phyloP scores from a whole-genome alignment of 2,113 vertebrate genomes.

The Tetrao urogallus region DNA sequence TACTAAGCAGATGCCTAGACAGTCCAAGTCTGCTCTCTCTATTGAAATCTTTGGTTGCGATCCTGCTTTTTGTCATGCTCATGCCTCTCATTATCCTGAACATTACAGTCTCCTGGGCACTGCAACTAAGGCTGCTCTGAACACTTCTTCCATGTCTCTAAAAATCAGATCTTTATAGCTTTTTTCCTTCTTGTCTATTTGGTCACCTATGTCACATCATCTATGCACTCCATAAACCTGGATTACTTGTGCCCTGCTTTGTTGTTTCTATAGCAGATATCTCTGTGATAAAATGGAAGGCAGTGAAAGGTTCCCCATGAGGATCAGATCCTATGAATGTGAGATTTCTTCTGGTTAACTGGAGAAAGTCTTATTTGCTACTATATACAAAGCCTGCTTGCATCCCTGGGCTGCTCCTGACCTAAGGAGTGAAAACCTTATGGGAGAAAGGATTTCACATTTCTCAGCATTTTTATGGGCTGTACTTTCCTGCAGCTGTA shows the following conservation, averaged over 20 bases:
- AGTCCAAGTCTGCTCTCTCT: background rate
- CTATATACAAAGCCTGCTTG: background rate
- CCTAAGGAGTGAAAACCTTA: background rate
- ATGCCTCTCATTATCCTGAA: background rate
- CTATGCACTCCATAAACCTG: background rate
- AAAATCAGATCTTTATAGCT: background rate
- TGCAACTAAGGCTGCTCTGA: background rate
- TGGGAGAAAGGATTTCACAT: background rate
- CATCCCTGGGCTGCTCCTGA: fast-evolving
- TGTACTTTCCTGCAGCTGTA: background rate
- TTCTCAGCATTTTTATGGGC: background rate
- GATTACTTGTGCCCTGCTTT: background rate
- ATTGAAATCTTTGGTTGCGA: background rate
- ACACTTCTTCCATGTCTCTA: background rate
- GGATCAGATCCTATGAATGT: background rate
- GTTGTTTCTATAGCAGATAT: background rate
- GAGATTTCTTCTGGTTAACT: background rate
- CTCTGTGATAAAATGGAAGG: background rate
- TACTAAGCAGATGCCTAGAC: background rate
- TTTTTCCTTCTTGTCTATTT: background rate
- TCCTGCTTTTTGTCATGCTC: background rate
- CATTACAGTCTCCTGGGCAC: background rate
- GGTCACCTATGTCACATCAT: fast-evolving
- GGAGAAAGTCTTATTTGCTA: background rate
- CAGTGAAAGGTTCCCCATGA: background rate